Percentiles rank a stretch among this genome's conserved stretches.
phyloP scores from a whole-genome alignment of 2,113 vertebrate species.

The Thamnophis sirtalis region DNA sequence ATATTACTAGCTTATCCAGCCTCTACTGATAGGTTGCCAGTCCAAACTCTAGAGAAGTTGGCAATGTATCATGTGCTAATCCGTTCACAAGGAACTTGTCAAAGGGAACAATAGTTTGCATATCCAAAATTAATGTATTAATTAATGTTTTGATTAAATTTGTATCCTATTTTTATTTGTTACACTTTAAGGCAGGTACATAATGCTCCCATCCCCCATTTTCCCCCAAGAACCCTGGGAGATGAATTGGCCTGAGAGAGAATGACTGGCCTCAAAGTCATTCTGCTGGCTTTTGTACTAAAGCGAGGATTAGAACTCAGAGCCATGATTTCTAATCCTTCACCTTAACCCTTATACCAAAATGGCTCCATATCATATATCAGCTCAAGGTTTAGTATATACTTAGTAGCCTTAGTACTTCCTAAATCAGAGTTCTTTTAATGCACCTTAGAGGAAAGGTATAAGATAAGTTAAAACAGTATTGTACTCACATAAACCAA shows the following conservation, averaged over 20 bases:
- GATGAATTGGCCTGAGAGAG: not conserved
- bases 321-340: not conserved
- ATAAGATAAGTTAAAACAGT: not conserved
- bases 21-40: not conserved
- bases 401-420: not conserved
- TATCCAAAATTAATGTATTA: not conserved
- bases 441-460: not conserved
- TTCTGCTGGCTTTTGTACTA: not conserved
- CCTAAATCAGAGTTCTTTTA: not conserved
- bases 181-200: not conserved
- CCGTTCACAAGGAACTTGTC: not conserved
- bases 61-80: not conserved
- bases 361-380: not conserved
- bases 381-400: not conserved
- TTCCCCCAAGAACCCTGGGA: not conserved
- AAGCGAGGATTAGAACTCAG: not conserved
- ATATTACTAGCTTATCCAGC: not conserved
- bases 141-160: not conserved
- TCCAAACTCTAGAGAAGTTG: not conserved
- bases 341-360: not conserved
- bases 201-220: not conserved
- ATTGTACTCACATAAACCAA: constrained; percentile 29
- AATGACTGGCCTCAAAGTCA: not conserved
- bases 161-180: not conserved
- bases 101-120: not conserved